A percentile compares a stretch with the other conserved stretches of the same genome.
Conservation (phyloP, 2,888 invertebrate species). For the Pediacus dermestoides region DNA sequence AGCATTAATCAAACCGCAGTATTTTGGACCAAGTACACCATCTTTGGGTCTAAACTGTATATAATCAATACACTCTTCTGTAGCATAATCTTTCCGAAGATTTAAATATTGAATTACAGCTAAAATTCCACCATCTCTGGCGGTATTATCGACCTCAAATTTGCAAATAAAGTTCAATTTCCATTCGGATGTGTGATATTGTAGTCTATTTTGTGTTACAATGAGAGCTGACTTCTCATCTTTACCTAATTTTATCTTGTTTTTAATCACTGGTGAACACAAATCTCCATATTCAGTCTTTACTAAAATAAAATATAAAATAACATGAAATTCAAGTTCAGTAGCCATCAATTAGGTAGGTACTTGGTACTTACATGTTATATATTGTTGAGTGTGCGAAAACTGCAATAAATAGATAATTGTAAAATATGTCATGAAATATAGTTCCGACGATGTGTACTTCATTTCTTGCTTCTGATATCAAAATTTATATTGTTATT, state of each 20-base stretch:
- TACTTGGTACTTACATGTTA: too few species aligned
- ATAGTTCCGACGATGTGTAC: too few species aligned
- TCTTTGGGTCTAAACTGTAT: slow-evolving; percentile 46
- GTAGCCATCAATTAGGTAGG: too few species aligned
- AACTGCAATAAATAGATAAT: too few species aligned
- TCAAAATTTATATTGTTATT: too few species aligned
- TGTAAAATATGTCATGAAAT: too few species aligned
- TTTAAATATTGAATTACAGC: slow-evolving; percentile 54
- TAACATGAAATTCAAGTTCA: too few species aligned
- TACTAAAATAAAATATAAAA: neutral
- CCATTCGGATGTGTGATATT: slow-evolving; percentile 35
- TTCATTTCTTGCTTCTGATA: too few species aligned
- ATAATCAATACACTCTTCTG: slow-evolving; percentile 51
- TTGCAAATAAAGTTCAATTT: slow-evolving; percentile 37
- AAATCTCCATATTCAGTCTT: slow-evolving; percentile 9
- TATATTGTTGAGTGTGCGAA: too few species aligned
- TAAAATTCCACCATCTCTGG: slow-evolving; percentile 45
- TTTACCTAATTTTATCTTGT: slow-evolving; percentile 31
- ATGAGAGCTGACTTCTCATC: slow-evolving; percentile 35
- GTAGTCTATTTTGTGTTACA: slow-evolving; percentile 35
- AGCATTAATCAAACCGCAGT: slow-evolving; percentile 45
- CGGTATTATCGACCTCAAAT: slow-evolving; percentile 39
- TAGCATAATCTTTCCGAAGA: slow-evolving; percentile 44
- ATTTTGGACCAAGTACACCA: slow-evolving; percentile 33
- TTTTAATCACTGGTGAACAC: slow-evolving; percentile 28